These are phyloP conservation scores for Cromileptes altivelis DNA, from an alignment of 2,113 vertebrate genomes.

Conservation along the genomic window DNA sequence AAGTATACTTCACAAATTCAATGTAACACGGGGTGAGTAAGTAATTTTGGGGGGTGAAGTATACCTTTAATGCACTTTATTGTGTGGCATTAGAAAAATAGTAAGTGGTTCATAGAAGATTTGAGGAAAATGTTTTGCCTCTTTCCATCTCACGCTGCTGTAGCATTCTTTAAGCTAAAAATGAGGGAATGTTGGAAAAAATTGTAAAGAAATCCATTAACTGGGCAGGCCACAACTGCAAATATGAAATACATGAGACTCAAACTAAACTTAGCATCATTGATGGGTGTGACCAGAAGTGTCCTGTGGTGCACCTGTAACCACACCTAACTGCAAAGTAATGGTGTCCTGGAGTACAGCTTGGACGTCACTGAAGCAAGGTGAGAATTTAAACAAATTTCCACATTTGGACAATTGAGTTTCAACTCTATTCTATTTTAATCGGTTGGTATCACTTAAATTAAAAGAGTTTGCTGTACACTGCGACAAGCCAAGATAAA, in stretches of 20 bases:
- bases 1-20: too few species aligned
- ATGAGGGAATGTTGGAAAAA: background rate
- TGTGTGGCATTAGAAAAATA: too few species aligned
- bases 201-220: background rate
- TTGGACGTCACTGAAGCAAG: background rate
- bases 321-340: background rate
- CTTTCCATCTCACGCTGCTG: too few species aligned
- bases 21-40: too few species aligned
- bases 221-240: background rate
- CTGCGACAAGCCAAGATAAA: conserved; percentile 3
- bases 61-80: too few species aligned
- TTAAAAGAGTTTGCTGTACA: background rate
- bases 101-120: too few species aligned
- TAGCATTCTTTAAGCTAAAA: background rate
- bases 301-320: background rate
- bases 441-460: background rate
- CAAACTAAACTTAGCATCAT: conserved; percentile 3
- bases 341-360: background rate
- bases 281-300: background rate
- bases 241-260: background rate
- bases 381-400: background rate
- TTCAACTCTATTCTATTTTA: background rate
- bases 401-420: background rate
- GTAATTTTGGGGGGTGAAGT: too few species aligned
- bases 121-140: too few species aligned